Percentiles rank a stretch among this genome's conserved stretches.
Conservation (phyloP, 2,797 vertebrate genomes). For the Phataginus tetradactyla region DNA sequence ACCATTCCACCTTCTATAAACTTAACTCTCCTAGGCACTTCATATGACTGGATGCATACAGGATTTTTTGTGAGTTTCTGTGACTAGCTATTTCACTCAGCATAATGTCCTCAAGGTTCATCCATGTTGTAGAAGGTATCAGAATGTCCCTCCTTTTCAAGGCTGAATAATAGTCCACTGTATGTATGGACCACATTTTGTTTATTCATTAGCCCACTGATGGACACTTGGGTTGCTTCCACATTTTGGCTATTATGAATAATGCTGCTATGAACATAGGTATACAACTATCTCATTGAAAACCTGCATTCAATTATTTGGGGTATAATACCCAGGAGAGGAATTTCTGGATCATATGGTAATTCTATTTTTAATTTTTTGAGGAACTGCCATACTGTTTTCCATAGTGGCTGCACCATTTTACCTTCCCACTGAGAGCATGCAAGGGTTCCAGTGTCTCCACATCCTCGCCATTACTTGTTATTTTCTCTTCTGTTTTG, state of each 20-base stretch:
- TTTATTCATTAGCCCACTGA: no score
- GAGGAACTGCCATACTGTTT: background rate
- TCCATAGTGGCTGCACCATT: background rate
- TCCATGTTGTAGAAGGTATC: fast-evolving
- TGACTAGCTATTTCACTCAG: background rate
- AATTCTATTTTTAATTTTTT: background rate
- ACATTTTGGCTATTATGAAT: background rate
- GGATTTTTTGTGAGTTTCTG: background rate
- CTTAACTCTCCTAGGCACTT: background rate
- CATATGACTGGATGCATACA: fast-evolving
- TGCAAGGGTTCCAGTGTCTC: background rate
- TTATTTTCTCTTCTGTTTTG: background rate
- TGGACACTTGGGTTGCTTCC: background rate
- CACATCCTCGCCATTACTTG: background rate
- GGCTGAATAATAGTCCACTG: background rate
- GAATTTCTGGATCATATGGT: background rate
- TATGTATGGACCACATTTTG: fast-evolving
- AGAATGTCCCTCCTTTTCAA: background rate
- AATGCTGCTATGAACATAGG: background rate
- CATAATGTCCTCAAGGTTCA: background rate
- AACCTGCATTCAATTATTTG: background rate
- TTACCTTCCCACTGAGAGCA: background rate
- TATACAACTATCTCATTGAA: background rate
- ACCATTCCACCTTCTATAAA: background rate
- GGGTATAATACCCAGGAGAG: background rate